phyloP scores from a whole-genome alignment of 2,888 invertebrate species.

The Podabrus alpinus region DNA sequence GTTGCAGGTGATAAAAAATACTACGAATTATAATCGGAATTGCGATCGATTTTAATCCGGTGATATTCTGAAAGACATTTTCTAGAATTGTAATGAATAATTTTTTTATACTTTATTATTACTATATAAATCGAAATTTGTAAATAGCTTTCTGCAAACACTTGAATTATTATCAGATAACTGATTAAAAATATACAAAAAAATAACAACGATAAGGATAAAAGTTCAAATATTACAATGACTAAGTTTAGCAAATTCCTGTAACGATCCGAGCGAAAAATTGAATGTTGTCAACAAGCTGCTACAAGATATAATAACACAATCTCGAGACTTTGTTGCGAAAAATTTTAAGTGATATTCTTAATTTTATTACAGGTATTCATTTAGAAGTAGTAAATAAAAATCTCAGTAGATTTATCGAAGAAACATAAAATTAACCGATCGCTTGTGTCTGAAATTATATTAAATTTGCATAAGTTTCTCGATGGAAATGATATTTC shows the following conservation, averaged over 20 bases:
- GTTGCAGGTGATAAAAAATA: too few species aligned
- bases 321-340: background rate
- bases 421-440: too few species aligned
- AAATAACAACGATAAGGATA: background rate
- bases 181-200: background rate
- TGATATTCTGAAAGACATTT: too few species aligned
- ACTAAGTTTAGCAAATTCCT: background rate
- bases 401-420: too few species aligned
- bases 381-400: background rate
- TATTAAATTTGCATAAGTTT: too few species aligned
- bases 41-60: too few species aligned
- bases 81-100: too few species aligned
- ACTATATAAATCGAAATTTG: too few species aligned
- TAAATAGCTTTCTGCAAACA: background rate
- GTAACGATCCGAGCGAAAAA: background rate
- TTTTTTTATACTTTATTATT: background rate
- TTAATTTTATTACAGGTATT: background rate
- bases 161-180: background rate
- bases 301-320: background rate
- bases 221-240: background rate
- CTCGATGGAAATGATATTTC: too few species aligned
- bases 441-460: too few species aligned
- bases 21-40: too few species aligned
- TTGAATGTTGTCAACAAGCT: background rate
- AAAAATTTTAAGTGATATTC: background rate